Evolutionary conservation across 2,797 vertebrate species (phyloP), one percentile per base, ranked within the genome.

Genomic region (Enteromius fasciolatus): DNA sequence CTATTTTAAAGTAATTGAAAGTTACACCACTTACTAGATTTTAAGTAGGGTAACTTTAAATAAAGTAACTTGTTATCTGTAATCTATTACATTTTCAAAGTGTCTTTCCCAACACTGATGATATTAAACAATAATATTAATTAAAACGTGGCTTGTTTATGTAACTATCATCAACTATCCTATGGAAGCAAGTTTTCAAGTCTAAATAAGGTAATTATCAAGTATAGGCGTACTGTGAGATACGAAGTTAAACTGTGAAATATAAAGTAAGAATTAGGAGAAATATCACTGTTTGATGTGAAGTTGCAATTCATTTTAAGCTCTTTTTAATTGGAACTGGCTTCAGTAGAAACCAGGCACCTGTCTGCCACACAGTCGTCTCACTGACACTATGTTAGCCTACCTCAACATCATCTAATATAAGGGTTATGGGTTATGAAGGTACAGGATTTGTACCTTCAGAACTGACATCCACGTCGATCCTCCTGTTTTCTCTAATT

Each of bases 381-480:
- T 61, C 25, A 14, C 11, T 61, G 23, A 28, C 12, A 61, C 12
- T 2, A 61, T 61, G 52, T 52, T 52, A 12, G 12, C 59, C 59
- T 31, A 63, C 2, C 59, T 15, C 1, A 67, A n/a, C 31, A 67
- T 5, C 36, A 23, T 41, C 18, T 17, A 25, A 31, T 46, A 28
- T 41, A 18, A 54, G 15, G 18, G 52, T 61, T n/a, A n/a, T n/a
- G n/a, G n/a, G n/a, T n/a, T n/a, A n/a, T n/a, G n/a, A n/a, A n/a
- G n/a, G n/a, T n/a, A n/a, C 2, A 11, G 15, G 23, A 59, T 80
- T 72, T 63, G 20, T 73, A 82, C 80, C 80, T 82, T 4, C 0
- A 17, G 0, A 0, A 52, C 0, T 9, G 41, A 0, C 0, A 0
- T 12, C 12, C 10, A 46, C 12, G 0, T 46, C 0, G 3, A 14